phyloP scores from a whole-genome alignment of 2,113 vertebrate genomes.

The Spizaetus ornatus region DNA sequence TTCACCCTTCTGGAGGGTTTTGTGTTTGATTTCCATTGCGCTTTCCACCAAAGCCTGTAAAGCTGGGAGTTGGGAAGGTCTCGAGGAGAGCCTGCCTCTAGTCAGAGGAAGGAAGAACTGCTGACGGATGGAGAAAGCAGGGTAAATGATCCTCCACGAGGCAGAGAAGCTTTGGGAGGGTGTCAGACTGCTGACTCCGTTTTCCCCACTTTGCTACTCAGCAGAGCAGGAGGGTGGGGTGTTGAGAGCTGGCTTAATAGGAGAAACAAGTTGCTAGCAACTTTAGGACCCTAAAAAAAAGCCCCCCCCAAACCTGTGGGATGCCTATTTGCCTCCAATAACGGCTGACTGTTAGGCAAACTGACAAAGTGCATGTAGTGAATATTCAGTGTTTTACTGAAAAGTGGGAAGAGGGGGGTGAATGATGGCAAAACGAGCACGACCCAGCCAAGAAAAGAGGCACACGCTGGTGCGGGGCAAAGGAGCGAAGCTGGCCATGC shows the following conservation, averaged over 20 bases:
- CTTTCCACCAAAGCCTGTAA: not conserved
- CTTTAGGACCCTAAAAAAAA: not conserved
- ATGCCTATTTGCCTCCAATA: fast-evolving
- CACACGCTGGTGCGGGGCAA: too few species aligned
- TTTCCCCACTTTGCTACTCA: not conserved
- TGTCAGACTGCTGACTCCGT: fast-evolving
- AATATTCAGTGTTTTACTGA: fast-evolving
- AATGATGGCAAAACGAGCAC: fast-evolving
- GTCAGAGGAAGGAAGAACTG: not conserved
- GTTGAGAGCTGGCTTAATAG: too few species aligned
- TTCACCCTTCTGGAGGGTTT: not conserved
- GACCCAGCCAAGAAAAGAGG: fast-evolving
- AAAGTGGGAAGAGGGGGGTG: fast-evolving
- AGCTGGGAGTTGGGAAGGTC: not conserved
- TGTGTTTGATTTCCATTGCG: fast-evolving
- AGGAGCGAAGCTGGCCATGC: too few species aligned
- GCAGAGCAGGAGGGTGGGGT: too few species aligned
- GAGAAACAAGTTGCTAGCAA: not conserved
- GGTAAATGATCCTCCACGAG: not conserved
- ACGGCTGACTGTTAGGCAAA: not conserved
- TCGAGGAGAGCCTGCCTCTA: not conserved
- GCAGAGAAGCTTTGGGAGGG: not conserved
- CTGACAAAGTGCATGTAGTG: fast-evolving
- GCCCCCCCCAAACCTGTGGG: too few species aligned
- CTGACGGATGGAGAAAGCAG: not conserved